Conservation (phyloP, 2,113 vertebrate genomes). For the Ctenodactylus gundi region DNA sequence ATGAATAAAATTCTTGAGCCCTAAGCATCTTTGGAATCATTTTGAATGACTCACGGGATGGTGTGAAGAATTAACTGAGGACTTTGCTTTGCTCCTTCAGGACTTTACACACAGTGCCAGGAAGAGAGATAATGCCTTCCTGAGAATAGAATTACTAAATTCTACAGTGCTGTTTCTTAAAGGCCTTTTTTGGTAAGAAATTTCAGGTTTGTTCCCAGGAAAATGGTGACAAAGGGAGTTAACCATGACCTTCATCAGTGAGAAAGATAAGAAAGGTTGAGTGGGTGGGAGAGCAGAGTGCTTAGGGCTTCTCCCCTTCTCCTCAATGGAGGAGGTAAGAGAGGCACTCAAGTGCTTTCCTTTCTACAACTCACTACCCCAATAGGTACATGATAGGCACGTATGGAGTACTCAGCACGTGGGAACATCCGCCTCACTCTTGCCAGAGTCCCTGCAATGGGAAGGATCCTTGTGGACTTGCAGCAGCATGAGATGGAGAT, state of each 20-base stretch:
- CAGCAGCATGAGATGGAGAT: neutral
- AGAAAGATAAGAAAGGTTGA: neutral
- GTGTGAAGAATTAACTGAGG: neutral
- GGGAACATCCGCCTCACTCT: neutral
- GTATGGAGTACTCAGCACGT: no score
- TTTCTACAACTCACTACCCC: neutral
- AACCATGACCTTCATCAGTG: neutral
- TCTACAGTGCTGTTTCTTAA: neutral
- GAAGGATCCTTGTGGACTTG: neutral
- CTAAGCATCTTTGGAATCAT: neutral
- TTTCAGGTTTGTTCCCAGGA: neutral
- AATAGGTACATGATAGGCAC: no score
- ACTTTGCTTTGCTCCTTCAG: neutral
- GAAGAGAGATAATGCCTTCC: neutral
- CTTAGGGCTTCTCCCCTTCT: neutral
- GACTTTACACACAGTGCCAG: neutral
- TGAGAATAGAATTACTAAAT: neutral
- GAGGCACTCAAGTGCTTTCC: neutral
- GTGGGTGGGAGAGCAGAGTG: neutral
- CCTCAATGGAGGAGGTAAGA: neutral
- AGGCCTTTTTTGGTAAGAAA: neutral
- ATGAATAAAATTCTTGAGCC: neutral
- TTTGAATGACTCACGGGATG: neutral
- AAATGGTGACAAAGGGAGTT: neutral
- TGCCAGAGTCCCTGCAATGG: neutral